Base-by-base conservation (phyloP, 2,888 invertebrate genomes). In the Leptinotarsa juncta region DNA sequence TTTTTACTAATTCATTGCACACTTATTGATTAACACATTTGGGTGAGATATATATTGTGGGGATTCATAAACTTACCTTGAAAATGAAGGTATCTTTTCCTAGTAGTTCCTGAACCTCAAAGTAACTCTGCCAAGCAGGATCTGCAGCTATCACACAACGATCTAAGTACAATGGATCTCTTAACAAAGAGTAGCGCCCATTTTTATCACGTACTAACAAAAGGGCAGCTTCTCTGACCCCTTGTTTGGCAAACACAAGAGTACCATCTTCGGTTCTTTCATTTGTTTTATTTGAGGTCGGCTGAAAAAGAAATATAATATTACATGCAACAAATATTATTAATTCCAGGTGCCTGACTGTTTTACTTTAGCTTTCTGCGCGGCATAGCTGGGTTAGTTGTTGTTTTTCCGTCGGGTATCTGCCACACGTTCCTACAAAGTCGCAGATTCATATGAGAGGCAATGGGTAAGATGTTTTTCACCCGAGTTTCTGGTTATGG, bases 41-140 rank as follows among this genome's bases (percentile, higher is more conserved):
- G 32, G 32, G 32, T 32, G 0, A 7, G 32, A 32, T 32, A 32
- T 32, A 32, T 1, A 32, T 32, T 32, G 7, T 32, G 32, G 4
- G 32, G 32, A 32, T 32, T 5, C 32, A 70, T 66, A 7, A 20
- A 71, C 77, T 86, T 88, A 97, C 97, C 94, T 97, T 97, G 89
- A 97, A 96, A 88, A 97, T 94, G 89, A 95, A 96, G 73, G 97
- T 95, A 88, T 97, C 97, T 89, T 96, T 97, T 76, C 96, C 94
- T 80, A 95, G 93, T 80, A 96, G 92, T 89, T 97, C 97, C 89
- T 97, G 96, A 80, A 98, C 93, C 90, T 98, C 98, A 87, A 98
- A 97, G 88, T 96, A 96, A 87, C 97, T 97, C 86, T 96, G 96
- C 87, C 94, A 94, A 83, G 97, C 97, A 75, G 95, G 94, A 87